Evolutionary conservation across 2,888 invertebrate genomes (phyloP), one percentile per base, ranked within the genome.

Genomic region (Pelosia muscerda): DNA sequence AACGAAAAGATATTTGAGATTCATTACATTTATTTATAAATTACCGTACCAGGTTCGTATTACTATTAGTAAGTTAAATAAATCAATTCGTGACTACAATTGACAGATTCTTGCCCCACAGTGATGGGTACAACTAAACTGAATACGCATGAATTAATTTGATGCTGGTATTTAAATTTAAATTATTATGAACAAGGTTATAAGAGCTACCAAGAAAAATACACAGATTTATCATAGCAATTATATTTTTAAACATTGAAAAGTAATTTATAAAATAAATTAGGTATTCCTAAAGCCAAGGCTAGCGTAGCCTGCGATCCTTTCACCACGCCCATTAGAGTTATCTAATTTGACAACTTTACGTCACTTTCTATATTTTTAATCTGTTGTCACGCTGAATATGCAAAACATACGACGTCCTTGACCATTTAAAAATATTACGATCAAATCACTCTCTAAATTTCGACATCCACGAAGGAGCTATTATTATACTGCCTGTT

Each of bases 381-480:
- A 62, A 66, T 66, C 23, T 62, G 49, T 9, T 31, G 5, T 19
- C 15, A 60, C 6, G 57, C 13, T 66, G 25, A 56, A 66, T 49
- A 61, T 72, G 60, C 72, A 69, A 57, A 49, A n/a, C 26, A 3
- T 63, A 23, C 38, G 22, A 69, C 63, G 71, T 67, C 79, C 79
- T 74, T 77, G 76, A 56, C 69, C 65, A 66, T 75, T 61, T 34
- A 26, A 62, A 23, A 19, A 34, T 2, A 57, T 34, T 61, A 26
- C 66, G 38, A 9, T 59, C 56, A 59, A 61, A 63, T 63, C 65
- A 57, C 74, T 74, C 65, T 79, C 78, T 73, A 78, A 63, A 70
- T 77, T 73, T 69, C 76, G 11, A 62, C 68, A 77, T 25, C 9
- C 1, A 34, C 23, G 53, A 57, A 54, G 23, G 56, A 42, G 23